phyloP scores from a whole-genome alignment of 2,888 invertebrate genomes.

The Heliconius charithonia region DNA sequence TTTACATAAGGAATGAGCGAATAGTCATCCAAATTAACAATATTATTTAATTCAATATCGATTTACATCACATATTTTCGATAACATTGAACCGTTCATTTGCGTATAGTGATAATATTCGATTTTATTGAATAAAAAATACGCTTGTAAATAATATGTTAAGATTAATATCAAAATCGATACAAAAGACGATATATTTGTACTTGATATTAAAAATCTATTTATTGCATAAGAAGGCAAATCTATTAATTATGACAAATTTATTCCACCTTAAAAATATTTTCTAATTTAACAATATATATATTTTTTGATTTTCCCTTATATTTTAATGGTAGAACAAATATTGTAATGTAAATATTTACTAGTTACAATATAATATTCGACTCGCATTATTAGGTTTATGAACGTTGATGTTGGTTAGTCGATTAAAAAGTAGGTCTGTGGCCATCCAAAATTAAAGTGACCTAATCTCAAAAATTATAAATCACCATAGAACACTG shows the following conservation, averaged over 20 bases:
- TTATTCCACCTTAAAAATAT: neutral
- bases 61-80: neutral
- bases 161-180: neutral
- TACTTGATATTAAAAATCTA: neutral
- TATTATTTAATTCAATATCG: neutral
- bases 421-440: neutral
- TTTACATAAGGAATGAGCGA: neutral
- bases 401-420: neutral
- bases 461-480: neutral
- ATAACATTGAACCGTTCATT: neutral
- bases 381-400: neutral
- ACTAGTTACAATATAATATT: neutral
- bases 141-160: neutral
- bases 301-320: neutral
- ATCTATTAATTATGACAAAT: neutral
- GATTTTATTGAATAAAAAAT: neutral
- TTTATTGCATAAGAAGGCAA: slow-evolving; percentile 8
- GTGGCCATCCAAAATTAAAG: neutral
- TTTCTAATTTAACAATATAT: neutral
- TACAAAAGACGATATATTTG: slow-evolving; percentile 13
- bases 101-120: neutral
- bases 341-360: neutral
- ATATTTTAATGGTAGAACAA: neutral
- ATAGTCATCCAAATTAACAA: neutral
- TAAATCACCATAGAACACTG: neutral